Percentiles rank a stretch among this genome's conserved stretches.
phyloP scores from a whole-genome alignment of 2,797 vertebrate species.

The Prionace glauca region DNA sequence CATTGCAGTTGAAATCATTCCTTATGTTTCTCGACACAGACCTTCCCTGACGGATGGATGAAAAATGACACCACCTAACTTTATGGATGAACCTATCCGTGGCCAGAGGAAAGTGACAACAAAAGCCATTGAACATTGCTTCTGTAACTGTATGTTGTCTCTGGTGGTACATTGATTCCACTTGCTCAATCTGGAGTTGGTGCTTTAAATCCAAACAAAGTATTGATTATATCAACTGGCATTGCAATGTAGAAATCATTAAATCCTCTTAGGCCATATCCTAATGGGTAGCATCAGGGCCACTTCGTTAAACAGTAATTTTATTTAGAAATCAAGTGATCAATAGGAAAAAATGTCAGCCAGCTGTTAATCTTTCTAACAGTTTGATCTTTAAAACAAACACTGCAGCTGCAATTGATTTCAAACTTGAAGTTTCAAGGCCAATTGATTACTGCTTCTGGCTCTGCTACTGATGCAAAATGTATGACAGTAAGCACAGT shows the following conservation, averaged over 20 bases:
- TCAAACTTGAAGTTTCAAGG: background rate
- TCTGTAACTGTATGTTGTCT: background rate
- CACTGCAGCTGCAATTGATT: slow-evolving; percentile 7
- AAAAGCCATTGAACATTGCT: background rate
- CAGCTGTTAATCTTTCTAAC: background rate
- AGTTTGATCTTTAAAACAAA: background rate
- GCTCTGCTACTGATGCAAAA: background rate
- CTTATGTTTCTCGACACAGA: background rate
- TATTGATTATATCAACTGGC: background rate
- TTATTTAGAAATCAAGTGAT: background rate
- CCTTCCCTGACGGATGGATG: background rate
- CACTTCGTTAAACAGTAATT: background rate
- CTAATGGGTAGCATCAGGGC: background rate
- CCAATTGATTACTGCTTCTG: slow-evolving; percentile 9
- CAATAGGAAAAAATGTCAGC: background rate
- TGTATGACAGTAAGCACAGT: background rate
- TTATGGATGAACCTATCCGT: background rate
- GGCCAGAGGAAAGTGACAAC: background rate
- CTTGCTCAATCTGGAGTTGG: background rate
- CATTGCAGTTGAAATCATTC: background rate
- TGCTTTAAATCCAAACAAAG: background rate
- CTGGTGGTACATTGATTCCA: background rate
- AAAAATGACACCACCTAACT: background rate
- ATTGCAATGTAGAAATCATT: background rate
- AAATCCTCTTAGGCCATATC: background rate